Conservation (phyloP, 2,113 vertebrate genomes). For the Pluvianellus socialis region DNA sequence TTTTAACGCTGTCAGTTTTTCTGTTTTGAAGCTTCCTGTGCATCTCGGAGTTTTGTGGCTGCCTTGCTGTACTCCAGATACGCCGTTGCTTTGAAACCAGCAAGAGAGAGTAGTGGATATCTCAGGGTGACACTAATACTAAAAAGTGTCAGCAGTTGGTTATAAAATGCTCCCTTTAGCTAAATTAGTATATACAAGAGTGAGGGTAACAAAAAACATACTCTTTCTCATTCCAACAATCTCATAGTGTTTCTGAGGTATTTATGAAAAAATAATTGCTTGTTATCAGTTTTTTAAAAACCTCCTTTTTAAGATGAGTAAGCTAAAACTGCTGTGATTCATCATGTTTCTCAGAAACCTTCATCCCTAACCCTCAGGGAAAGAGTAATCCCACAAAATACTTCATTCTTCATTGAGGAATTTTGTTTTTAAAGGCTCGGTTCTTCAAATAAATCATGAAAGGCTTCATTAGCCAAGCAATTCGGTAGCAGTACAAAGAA, state of each 20-base stretch:
- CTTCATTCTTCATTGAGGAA: slow-evolving; percentile 25
- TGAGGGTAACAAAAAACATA: not conserved
- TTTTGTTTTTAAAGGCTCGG: not conserved
- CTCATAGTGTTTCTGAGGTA: not conserved
- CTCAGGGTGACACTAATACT: not conserved
- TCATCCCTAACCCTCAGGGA: slow-evolving; percentile 33
- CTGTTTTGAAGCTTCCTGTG: not conserved
- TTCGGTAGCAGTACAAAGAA: not conserved
- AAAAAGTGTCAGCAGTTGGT: not conserved
- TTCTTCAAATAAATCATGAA: not conserved
- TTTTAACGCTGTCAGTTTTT: not conserved
- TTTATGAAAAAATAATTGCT: not conserved
- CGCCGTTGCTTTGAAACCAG: not conserved
- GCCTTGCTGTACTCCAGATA: not conserved
- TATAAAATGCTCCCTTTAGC: not conserved
- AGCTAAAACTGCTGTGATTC: slow-evolving; percentile 34
- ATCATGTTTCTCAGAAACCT: slow-evolving; percentile 33
- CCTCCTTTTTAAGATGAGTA: slow-evolving; percentile 10
- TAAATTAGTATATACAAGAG: not conserved
- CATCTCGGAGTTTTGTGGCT: not conserved
- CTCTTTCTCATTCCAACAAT: not conserved
- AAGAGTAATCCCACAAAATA: slow-evolving; percentile 6
- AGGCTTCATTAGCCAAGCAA: not conserved
- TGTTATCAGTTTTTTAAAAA: not conserved
- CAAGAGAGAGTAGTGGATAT: not conserved